phyloP scores from a whole-genome alignment of 2,113 vertebrate species.

The Chamaetylas fuelleborni region DNA sequence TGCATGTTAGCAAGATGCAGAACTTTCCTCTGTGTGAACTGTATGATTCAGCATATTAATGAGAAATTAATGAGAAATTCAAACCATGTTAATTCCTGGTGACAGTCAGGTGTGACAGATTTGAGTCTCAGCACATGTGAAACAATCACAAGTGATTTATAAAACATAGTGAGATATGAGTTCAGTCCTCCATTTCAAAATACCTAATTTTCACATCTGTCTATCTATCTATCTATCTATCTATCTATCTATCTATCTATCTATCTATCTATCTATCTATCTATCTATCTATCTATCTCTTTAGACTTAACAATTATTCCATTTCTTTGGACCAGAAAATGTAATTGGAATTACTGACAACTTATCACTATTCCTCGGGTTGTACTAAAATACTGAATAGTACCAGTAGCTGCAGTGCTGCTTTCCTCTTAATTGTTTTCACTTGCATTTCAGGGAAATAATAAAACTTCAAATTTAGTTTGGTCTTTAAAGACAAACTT shows the following conservation, averaged over 20 bases:
- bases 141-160: neutral
- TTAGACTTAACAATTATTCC: neutral
- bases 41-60: neutral
- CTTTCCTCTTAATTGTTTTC: neutral
- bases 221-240: too few relatives aligned
- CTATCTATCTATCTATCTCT: neutral
- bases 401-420: neutral
- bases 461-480: neutral
- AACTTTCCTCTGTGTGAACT: neutral
- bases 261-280: too few relatives aligned
- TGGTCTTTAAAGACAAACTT: neutral
- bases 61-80: neutral
- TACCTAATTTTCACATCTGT: neutral
- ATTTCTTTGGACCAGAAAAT: neutral
- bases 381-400: neutral
- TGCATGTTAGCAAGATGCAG: neutral
- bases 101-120: neutral
- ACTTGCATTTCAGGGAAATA: neutral
- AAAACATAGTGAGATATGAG: neutral
- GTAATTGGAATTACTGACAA: neutral
- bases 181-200: neutral
- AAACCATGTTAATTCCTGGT: neutral
- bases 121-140: neutral
- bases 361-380: neutral
- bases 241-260: too few relatives aligned